Base-by-base conservation (phyloP, 2,888 invertebrate genomes). In the Cantharis rustica region DNA sequence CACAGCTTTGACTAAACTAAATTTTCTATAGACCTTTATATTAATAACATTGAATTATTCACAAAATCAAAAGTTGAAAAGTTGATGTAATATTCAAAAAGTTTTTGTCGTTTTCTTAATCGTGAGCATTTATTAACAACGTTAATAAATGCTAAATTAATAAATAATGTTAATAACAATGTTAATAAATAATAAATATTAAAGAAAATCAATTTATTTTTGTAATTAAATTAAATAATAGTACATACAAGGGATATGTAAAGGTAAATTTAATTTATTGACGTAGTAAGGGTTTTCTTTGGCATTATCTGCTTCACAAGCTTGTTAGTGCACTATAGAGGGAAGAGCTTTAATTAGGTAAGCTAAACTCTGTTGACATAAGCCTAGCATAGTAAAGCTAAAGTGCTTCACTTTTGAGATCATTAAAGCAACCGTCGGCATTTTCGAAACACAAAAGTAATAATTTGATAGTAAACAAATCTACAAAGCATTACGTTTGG, bases 321-420 rank as follows among this genome's bases (percentile, higher is more conserved):
- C 86, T 86, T 85, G 86, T 86, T 86, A 86, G 84, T 82, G 84
- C 84, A 81, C 83, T 84, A 84, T 84, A 85, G 84, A 86, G 83
- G 84, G 84, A 85, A 85, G 84, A 83, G 85, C 85, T 85, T 86
- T 86, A 86, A 87, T 87, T 87, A 86, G 86, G 86, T 86, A 85
- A 86, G 86, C 86, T 86, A 84, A 85, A 85, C 85, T 82, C 84
- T 84, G 86, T 85, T 85, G 85, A 85, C 64, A 66, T 66, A 66
- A 66, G 64, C 64, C 23, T 66, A 66, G 73, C 68, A 73, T 69
- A 68, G 73, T 68, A 26, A 68, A 73, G 73, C 69, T 63, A 17
- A 23, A 73, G 61, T 69, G 62, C 73, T 73, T 62, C 61, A 73
- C 69, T 73, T 61, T 26, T 16, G 62, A 73, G 73, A 73, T 73